phyloP scores from a whole-genome alignment of 2,113 vertebrate genomes.

The Anolis carolinensis region DNA sequence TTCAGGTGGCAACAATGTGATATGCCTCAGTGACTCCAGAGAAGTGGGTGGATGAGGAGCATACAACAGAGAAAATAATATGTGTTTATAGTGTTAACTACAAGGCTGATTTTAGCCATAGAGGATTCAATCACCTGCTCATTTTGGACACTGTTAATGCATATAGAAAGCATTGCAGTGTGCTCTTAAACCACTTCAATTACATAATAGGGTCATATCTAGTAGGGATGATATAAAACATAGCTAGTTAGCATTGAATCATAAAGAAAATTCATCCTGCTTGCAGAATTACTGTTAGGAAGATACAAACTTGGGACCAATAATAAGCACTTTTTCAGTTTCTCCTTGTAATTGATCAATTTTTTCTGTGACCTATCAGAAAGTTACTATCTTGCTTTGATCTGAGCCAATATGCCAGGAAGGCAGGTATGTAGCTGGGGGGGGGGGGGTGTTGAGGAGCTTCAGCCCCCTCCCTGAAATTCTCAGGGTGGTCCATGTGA shows the following conservation, averaged over 20 bases:
- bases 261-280: neutral
- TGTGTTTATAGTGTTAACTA: neutral
- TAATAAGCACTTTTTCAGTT: neutral
- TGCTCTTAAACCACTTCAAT: neutral
- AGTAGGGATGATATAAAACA: neutral
- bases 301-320: neutral
- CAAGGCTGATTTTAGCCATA: neutral
- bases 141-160: conserved; percentile 6
- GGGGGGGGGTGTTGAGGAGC: too few species aligned
- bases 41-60: neutral
- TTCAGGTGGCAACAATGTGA: conserved; percentile 21
- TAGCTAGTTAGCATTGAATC: neutral
- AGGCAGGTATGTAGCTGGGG: too few species aligned
- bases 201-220: neutral
- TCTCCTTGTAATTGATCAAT: neutral
- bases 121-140: neutral
- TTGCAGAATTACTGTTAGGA: neutral
- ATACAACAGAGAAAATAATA: neutral
- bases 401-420: too few species aligned
- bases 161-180: neutral
- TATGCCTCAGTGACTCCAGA: neutral
- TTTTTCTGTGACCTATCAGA: neutral
- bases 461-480: too few species aligned
- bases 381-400: too few species aligned
- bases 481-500: too few species aligned